A percentile compares a stretch with the other conserved stretches of the same genome.
These are phyloP conservation scores for Chinchilla lanigera DNA, from an alignment of 2,113 vertebrate species.

Conservation along the genomic window DNA sequence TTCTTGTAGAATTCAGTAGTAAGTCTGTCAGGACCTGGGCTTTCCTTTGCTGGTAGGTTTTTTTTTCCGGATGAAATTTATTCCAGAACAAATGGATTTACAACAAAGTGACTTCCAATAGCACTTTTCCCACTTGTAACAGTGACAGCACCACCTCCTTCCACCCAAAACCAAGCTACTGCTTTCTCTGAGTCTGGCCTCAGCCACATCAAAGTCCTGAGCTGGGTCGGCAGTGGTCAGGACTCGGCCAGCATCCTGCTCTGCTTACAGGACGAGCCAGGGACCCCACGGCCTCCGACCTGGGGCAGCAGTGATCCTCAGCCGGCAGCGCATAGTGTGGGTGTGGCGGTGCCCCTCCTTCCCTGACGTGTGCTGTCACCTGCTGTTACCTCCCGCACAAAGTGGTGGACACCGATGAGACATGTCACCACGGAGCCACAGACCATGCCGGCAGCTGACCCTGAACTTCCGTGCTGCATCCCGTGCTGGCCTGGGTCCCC, in stretches of 20 bases:
- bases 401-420: background rate
- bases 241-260: background rate
- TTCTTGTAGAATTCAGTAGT: background rate
- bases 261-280: background rate
- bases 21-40: background rate
- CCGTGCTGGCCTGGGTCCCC: rapidly evolving
- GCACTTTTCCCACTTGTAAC: background rate
- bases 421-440: background rate
- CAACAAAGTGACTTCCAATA: background rate
- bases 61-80: constrained; percentile 39
- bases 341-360: background rate
- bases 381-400: no score
- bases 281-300: rapidly evolving
- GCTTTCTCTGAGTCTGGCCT: background rate
- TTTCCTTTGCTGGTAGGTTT: background rate
- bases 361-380: background rate
- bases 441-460: no score
- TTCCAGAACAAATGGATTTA: background rate
- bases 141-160: background rate
- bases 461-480: no score
- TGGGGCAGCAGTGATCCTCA: background rate
- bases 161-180: background rate
- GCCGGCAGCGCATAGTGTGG: background rate
- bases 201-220: background rate
- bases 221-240: background rate